These are phyloP conservation scores for Clarias macrocephalus DNA, from an alignment of 2,113 vertebrate species.

Conservation along the genomic window DNA sequence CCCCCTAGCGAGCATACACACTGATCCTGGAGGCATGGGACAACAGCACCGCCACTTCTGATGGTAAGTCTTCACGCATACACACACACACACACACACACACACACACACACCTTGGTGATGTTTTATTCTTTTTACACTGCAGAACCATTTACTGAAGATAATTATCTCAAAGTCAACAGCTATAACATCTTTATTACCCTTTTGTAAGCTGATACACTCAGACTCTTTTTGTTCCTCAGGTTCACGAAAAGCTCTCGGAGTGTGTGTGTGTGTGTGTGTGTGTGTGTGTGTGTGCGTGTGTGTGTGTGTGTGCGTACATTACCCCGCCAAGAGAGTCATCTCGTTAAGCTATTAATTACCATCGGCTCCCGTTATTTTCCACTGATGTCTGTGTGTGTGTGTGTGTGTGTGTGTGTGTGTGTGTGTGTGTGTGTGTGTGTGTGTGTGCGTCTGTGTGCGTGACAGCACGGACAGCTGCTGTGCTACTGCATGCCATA, in stretches of 20 bases:
- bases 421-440: background rate
- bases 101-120: background rate
- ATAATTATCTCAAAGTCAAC: background rate
- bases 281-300: constrained; percentile 42
- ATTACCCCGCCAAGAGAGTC: constrained; percentile 55
- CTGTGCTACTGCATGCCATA: constrained; percentile 51
- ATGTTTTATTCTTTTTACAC: background rate
- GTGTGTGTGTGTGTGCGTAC: constrained; percentile 52
- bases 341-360: constrained; percentile 65
- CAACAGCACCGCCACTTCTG: constrained; percentile 77
- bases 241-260: background rate
- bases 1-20: constrained; percentile 82
- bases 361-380: constrained; percentile 41
- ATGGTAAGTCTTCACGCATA: constrained; percentile 74
- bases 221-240: background rate
- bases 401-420: constrained; percentile 21
- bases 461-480: constrained; percentile 62
- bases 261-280: constrained; percentile 28
- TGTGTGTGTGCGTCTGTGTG: background rate
- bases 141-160: background rate
- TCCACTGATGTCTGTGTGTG: constrained; percentile 46
- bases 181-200: background rate
- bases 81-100: constrained; percentile 6
- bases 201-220: background rate
- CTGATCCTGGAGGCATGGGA: constrained; percentile 94